phyloP scores from a whole-genome alignment of 2,113 vertebrate genomes.

The Varanus salvator region DNA sequence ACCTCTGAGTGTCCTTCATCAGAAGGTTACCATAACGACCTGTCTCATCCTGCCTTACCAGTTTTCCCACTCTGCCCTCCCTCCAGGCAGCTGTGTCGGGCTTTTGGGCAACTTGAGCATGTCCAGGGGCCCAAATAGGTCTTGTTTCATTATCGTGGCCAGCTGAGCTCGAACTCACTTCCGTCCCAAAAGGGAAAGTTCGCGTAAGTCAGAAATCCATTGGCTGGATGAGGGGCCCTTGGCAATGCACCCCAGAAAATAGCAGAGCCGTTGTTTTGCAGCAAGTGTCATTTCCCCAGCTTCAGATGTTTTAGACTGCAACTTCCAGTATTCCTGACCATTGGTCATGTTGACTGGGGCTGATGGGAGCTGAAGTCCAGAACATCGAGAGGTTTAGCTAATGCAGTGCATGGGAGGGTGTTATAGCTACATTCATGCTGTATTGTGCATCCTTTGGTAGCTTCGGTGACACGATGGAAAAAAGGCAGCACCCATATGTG shows the following conservation, averaged over 20 bases:
- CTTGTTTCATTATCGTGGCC: neutral
- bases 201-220: neutral
- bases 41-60: neutral
- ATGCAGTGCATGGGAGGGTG: neutral
- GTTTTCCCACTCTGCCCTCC: neutral
- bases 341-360: too few relatives aligned
- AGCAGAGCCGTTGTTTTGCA: neutral
- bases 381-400: neutral
- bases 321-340: too few relatives aligned
- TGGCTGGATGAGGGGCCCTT: neutral
- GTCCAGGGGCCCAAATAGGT: neutral
- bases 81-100: neutral
- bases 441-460: neutral
- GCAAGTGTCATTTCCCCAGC: neutral
- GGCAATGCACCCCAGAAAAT: neutral
- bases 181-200: rapidly evolving
- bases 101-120: neutral
- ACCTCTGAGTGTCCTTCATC: neutral
- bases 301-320: too few relatives aligned
- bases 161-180: neutral
- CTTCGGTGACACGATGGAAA: too few relatives aligned
- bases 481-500: too few relatives aligned
- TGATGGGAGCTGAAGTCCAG: too few relatives aligned
- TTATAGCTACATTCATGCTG: neutral
- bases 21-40: neutral